phyloP scores from a whole-genome alignment of 2,797 vertebrate species.

The Percopsis omiscomaycus region DNA sequence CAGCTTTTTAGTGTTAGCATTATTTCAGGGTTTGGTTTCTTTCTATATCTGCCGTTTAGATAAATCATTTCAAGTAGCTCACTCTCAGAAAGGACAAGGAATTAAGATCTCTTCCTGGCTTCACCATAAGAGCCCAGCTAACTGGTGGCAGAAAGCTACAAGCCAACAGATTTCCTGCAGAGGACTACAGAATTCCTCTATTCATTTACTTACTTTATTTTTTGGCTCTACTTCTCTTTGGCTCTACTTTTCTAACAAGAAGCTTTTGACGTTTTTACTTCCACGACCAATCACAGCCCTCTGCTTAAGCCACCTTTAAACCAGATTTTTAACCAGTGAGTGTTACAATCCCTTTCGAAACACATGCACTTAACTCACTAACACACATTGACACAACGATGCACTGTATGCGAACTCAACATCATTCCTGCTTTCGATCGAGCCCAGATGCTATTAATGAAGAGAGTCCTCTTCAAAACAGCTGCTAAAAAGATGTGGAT shows the following conservation, averaged over 20 bases:
- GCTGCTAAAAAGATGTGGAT: slow-evolving; percentile 51
- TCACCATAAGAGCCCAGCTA: slow-evolving; percentile 7
- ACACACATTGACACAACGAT: slow-evolving; percentile 18
- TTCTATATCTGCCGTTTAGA: slow-evolving; percentile 8
- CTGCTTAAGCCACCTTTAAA: slow-evolving; percentile 10
- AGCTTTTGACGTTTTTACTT: too few species aligned
- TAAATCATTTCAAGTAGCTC: slow-evolving; percentile 50
- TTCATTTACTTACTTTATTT: slow-evolving; percentile 26
- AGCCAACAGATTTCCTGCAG: too few species aligned
- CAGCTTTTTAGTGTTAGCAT: slow-evolving; percentile 3
- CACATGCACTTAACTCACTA: slow-evolving; percentile 15
- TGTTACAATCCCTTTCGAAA: not conserved
- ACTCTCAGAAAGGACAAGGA: slow-evolving; percentile 38
- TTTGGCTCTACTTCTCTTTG: not conserved
- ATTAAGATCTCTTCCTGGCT: slow-evolving; percentile 42
- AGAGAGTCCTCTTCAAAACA: slow-evolving; percentile 61
- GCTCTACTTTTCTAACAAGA: too few species aligned
- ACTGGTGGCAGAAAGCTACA: slow-evolving; percentile 28
- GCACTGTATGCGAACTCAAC: slow-evolving; percentile 24
- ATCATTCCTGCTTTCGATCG: slow-evolving; percentile 46
- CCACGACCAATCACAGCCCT: too few species aligned
- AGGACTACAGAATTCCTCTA: slow-evolving; percentile 3
- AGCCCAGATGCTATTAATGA: slow-evolving; percentile 59
- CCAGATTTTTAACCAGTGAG: slow-evolving; percentile 11
- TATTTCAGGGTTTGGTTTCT: not conserved